phyloP scores from a whole-genome alignment of 2,888 invertebrate genomes.

The Agonum fuliginosum region DNA sequence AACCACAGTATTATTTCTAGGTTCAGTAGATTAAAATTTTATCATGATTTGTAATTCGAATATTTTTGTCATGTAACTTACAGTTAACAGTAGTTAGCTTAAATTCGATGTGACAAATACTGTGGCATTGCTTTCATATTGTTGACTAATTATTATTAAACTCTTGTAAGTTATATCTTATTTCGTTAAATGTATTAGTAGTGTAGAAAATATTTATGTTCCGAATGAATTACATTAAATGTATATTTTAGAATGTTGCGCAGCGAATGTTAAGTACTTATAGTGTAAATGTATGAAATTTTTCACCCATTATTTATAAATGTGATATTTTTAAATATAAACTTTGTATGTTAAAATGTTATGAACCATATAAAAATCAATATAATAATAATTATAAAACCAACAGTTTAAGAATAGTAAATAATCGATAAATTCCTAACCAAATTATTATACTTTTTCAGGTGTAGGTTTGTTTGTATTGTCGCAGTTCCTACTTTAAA shows the following conservation, averaged over 20 bases:
- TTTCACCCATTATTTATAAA: slow-evolving; percentile 59
- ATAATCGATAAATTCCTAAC: slow-evolving; percentile 62
- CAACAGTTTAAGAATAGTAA: not conserved
- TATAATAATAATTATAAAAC: slow-evolving; percentile 21
- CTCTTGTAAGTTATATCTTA: not conserved
- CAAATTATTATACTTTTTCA: slow-evolving; percentile 34
- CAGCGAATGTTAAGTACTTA: slow-evolving; percentile 53
- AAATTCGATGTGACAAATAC: slow-evolving; percentile 27
- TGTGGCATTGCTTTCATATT: slow-evolving; percentile 22
- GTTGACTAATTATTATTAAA: slow-evolving; percentile 15
- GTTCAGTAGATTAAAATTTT: not conserved
- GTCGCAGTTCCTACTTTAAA: slow-evolving; percentile 55
- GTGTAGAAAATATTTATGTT: not conserved
- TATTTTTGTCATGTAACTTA: not conserved
- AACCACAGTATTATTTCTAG: slow-evolving; percentile 27
- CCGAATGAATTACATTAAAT: slow-evolving; percentile 3
- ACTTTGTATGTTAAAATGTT: slow-evolving; percentile 57
- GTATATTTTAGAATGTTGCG: slow-evolving; percentile 13
- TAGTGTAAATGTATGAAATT: slow-evolving; percentile 39
- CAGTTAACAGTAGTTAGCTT: too few species aligned
- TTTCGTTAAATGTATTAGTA: slow-evolving; percentile 9
- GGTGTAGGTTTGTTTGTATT: slow-evolving; percentile 40
- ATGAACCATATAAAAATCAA: slow-evolving; percentile 40
- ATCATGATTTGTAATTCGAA: not conserved
- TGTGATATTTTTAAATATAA: slow-evolving; percentile 58